Base-by-base conservation (phyloP, 64 coral and sea anemone species). In the Porites lutea region DNA sequence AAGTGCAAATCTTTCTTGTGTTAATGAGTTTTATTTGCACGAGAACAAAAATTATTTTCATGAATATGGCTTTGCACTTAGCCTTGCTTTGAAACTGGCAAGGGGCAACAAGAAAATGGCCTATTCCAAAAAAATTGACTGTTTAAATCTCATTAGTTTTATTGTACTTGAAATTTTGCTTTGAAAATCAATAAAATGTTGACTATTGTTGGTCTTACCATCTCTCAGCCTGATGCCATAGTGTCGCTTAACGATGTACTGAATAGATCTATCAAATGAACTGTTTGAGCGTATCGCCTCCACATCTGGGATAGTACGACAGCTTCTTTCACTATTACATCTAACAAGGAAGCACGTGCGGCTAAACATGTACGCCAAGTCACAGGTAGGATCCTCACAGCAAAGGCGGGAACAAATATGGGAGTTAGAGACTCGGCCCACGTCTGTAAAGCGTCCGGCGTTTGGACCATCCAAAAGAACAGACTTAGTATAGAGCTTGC, bases 371-470 rank as follows among this genome's bases (percentile, higher is more conserved):
- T 99, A 99, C 7, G 97, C 94, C 8, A 96, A 77, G 65, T 99
- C 97, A 84, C 97, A 99, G 15, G 91, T 65, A 18, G 97, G 68
- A 15, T 99, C 94, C 77, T 99, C 97, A 48, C 97, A 99, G 89
- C 97, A 99, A 5, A 99, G 47, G 3, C 94, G 87, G 47, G 97
- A 96, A 67, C 97, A 99, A 21, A 95, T 99, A 77, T 99, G 94
- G 7, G 79, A 22, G 59, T 93, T 93, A n/a, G 83, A 84, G 9
- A 99, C 92, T 59, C 92, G 88, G 0, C 97, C 97, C 2, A 99
- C 88, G 68, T 99, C 94, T 21, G 88, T 94, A 57, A 96, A 99
- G 78, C 91, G 93, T 5, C 97, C 97, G 18, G 97, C 97, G 44
- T 90, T 78, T 19, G 91, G 91, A 13, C 97, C 97, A 13, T 80